A percentile compares a stretch with the other conserved stretches of the same genome.
phyloP scores from a whole-genome alignment of 2,888 invertebrate species.

The Brenthis hecate region DNA sequence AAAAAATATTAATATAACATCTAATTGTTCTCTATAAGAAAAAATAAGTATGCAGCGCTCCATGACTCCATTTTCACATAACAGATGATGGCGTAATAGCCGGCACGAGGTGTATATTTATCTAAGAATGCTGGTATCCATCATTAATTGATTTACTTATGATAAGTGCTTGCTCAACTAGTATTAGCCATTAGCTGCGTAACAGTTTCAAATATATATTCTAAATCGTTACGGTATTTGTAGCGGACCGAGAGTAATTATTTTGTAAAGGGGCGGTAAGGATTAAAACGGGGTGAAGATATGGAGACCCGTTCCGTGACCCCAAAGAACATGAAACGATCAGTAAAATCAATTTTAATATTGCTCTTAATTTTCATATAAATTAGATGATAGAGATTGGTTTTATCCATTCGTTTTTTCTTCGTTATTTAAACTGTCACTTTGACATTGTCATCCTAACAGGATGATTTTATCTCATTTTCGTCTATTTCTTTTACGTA shows the following conservation, averaged over 20 bases:
- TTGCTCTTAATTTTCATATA: conserved; percentile 9
- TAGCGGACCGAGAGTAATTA: conserved; percentile 13
- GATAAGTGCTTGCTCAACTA: conserved; percentile 6
- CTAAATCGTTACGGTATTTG: conserved; percentile 24
- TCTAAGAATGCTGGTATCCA: conserved; percentile 16
- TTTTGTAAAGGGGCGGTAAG: conserved; percentile 27
- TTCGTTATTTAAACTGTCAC: too few species aligned
- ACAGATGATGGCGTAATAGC: conserved; percentile 20
- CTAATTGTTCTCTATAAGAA: background rate
- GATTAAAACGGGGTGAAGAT: conserved; percentile 15
- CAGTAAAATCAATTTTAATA: conserved; percentile 14
- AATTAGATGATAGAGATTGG: background rate
- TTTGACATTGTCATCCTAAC: too few species aligned
- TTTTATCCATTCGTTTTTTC: background rate
- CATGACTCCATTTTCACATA: background rate
- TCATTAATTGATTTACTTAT: conserved; percentile 18
- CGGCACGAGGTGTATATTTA: conserved; percentile 22
- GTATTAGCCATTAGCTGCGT: conserved; percentile 20
- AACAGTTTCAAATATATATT: conserved; percentile 16
- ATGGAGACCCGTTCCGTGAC: conserved; percentile 22
- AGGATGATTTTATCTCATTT: too few species aligned
- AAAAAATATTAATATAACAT: too few species aligned
- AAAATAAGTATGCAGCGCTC: background rate
- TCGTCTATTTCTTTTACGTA: too few species aligned
- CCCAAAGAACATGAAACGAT: conserved; percentile 16